phyloP scores from a whole-genome alignment of 2,797 vertebrate genomes.

The Silurus lanzhouensis region DNA sequence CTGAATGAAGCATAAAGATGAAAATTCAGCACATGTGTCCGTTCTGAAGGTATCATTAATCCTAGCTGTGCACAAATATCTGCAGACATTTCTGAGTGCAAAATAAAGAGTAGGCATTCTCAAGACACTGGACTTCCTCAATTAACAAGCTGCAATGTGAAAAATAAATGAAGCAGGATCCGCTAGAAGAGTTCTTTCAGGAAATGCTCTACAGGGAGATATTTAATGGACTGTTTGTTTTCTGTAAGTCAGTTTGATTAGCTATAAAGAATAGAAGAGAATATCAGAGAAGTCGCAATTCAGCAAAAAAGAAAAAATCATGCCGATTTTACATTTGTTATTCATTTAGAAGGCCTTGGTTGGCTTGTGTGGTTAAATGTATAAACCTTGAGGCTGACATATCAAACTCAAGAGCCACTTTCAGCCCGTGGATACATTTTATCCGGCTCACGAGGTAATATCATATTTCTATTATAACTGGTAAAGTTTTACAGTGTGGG shows the following conservation, averaged over 20 bases:
- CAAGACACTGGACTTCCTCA: not conserved
- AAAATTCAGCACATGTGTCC: not conserved
- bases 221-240: not conserved
- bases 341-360: too few species aligned
- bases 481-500: too few species aligned
- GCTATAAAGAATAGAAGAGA: not conserved
- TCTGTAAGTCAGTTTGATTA: not conserved
- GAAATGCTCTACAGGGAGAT: not conserved
- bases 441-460: too few species aligned
- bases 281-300: too few species aligned
- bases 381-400: too few species aligned
- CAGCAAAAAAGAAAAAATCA: not conserved
- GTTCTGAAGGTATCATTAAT: not conserved
- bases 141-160: too few species aligned
- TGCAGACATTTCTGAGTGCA: not conserved
- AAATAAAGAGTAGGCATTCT: not conserved
- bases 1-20: not conserved
- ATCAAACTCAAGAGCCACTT: too few species aligned
- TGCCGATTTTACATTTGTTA: too few species aligned
- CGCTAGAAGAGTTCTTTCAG: not conserved
- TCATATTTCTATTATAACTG: too few species aligned
- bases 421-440: too few species aligned
- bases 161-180: not conserved
- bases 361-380: too few species aligned
- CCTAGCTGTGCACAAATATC: not conserved